These are phyloP conservation scores for Chelonus insularis DNA, from an alignment of 1,140 invertebrate genomes.

Conservation along the genomic window DNA sequence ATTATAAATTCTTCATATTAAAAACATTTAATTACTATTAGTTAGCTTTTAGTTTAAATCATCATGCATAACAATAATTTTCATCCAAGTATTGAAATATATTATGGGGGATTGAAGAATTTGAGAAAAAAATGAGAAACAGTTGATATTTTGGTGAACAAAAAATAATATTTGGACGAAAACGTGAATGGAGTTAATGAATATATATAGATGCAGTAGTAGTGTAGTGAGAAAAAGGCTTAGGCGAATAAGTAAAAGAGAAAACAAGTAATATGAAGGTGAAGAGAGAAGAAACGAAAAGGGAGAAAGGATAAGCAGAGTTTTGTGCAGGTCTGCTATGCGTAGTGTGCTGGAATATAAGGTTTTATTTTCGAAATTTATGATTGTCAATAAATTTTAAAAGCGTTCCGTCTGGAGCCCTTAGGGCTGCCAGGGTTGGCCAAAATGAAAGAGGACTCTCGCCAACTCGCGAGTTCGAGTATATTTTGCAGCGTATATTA, in stretches of 20 bases:
- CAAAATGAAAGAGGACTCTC: conserved; percentile 44
- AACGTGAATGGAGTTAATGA: too few relatives aligned
- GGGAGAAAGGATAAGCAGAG: not conserved
- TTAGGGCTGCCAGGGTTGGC: conserved; percentile 57
- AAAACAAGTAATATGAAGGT: not conserved
- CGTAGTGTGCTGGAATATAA: conserved; percentile 50
- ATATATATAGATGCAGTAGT: too few relatives aligned
- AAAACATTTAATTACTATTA: too few relatives aligned
- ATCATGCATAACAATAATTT: too few relatives aligned
- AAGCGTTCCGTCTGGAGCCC: conserved; percentile 62
- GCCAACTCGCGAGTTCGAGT: not conserved
- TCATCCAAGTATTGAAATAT: too few relatives aligned
- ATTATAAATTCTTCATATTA: too few relatives aligned
- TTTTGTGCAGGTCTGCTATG: not conserved
- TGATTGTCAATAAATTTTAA: conserved; percentile 64
- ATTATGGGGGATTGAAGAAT: too few relatives aligned
- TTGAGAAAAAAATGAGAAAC: too few relatives aligned
- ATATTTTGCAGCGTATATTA: not conserved
- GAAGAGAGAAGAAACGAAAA: conserved; percentile 16
- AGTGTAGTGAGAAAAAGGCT: too few relatives aligned
- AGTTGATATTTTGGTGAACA: too few relatives aligned
- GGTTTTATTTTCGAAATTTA: conserved; percentile 64
- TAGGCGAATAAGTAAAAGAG: not conserved
- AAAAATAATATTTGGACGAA: too few relatives aligned
- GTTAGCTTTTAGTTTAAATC: too few relatives aligned